These are phyloP conservation scores for Choristoneura fumiferana DNA, from an alignment of 1,140 invertebrate species.

Conservation along the genomic window DNA sequence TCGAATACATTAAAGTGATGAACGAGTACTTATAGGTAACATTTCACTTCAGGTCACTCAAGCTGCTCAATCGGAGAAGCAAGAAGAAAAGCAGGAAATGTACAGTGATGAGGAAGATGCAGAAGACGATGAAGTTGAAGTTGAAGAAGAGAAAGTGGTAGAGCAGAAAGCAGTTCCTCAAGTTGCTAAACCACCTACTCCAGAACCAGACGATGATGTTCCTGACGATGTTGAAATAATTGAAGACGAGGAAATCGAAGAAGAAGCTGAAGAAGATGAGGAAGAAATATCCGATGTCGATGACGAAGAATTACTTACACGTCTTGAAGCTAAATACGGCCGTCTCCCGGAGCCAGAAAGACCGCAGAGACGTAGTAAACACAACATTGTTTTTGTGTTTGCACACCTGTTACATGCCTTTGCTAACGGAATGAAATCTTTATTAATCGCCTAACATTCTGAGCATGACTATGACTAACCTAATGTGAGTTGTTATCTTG, in stretches of 20 bases:
- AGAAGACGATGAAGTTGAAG: slow-evolving; percentile 43
- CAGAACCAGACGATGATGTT: slow-evolving; percentile 56
- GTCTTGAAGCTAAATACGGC: slow-evolving; percentile 85
- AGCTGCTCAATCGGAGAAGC: slow-evolving; percentile 1
- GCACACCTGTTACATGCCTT: slow-evolving; percentile 30
- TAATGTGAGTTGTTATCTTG: slow-evolving; percentile 47
- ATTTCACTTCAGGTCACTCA: background rate
- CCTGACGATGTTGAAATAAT: slow-evolving; percentile 75
- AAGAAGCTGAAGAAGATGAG: slow-evolving; percentile 60
- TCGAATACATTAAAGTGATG: slow-evolving; percentile 28
- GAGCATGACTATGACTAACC: slow-evolving; percentile 67
- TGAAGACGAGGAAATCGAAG: slow-evolving; percentile 72
- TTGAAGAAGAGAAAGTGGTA: slow-evolving; percentile 44
- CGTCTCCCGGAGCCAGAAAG: slow-evolving; percentile 80
- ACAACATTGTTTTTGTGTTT: slow-evolving; percentile 44
- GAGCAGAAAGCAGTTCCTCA: slow-evolving; percentile 24
- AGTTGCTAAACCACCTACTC: slow-evolving; percentile 30
- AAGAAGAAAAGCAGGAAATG: slow-evolving; percentile 49
- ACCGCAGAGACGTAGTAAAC: slow-evolving; percentile 76
- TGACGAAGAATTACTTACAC: slow-evolving; percentile 82
- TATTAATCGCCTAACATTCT: slow-evolving; percentile 49
- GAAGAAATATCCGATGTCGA: slow-evolving; percentile 81
- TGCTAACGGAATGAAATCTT: slow-evolving; percentile 44
- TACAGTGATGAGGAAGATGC: slow-evolving; percentile 59
- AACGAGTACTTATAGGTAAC: background rate